These are phyloP conservation scores for Istiophorus platypterus DNA, from an alignment of 2,113 vertebrate species.

Conservation along the genomic window DNA sequence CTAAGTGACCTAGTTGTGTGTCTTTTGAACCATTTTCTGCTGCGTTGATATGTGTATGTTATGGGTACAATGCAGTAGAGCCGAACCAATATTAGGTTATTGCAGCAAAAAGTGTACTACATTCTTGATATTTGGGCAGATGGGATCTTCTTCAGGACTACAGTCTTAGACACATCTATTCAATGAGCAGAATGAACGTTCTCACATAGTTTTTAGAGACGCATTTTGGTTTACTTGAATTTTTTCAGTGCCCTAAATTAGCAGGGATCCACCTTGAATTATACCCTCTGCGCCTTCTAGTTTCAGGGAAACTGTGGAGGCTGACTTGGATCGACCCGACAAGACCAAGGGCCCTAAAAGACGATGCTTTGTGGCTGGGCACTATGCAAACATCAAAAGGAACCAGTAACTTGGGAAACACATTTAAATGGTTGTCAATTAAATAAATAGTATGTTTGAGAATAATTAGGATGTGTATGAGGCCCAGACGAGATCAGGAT, in stretches of 20 bases:
- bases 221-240: too few relatives aligned
- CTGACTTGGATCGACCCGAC: not conserved
- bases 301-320: not conserved
- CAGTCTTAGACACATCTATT: too few relatives aligned
- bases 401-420: not conserved
- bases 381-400: not conserved
- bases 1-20: too few relatives aligned
- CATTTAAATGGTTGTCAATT: not conserved
- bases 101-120: too few relatives aligned
- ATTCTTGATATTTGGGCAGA: too few relatives aligned
- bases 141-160: too few relatives aligned
- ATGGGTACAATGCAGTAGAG: too few relatives aligned
- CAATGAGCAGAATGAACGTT: too few relatives aligned
- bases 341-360: not conserved
- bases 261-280: not conserved
- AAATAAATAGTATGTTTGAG: not conserved
- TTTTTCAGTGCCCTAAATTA: not conserved
- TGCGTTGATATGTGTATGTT: too few relatives aligned
- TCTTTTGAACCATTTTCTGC: too few relatives aligned
- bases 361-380: not conserved
- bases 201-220: too few relatives aligned
- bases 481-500: constrained; percentile 1
- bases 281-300: not conserved
- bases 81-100: too few relatives aligned
- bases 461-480: not conserved